A percentile compares a stretch with the other conserved stretches of the same genome.
Evolutionary conservation across 2,797 vertebrate species (phyloP).

Genomic region (Sebastes nivosus): DNA sequence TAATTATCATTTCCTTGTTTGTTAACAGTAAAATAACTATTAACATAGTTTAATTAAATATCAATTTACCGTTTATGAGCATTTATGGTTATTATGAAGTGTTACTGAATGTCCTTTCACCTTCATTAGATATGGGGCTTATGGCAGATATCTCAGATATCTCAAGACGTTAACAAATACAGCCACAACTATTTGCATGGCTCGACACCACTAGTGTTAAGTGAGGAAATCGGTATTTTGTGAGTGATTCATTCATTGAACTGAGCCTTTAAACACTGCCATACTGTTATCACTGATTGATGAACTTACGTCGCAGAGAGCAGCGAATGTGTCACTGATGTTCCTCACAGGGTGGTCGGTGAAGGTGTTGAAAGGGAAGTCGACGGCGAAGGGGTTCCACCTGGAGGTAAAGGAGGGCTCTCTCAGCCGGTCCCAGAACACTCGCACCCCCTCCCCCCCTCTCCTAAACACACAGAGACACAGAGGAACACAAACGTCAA

Average conservation of each 20-base stretch:
- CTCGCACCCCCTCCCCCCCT: constrained; percentile 83
- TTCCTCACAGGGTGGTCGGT: constrained; percentile 80
- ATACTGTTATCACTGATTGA: too few species aligned
- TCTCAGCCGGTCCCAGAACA: constrained; percentile 82
- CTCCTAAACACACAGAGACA: constrained; percentile 68
- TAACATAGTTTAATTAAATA: too few species aligned
- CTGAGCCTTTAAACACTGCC: background rate
- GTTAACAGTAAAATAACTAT: too few species aligned
- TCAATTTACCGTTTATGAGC: too few species aligned
- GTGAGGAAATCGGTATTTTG: background rate
- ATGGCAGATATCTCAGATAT: background rate
- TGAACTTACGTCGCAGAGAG: constrained; percentile 80
- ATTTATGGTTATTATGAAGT: too few species aligned
- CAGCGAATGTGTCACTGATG: constrained; percentile 63
- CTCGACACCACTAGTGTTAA: background rate
- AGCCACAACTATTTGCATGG: background rate
- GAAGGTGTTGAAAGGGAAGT: constrained; percentile 84
- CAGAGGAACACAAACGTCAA: background rate
- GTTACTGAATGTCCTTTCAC: background rate
- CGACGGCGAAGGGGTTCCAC: constrained; percentile 85
- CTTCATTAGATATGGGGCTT: background rate
- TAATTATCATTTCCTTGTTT: too few species aligned
- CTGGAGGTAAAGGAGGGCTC: constrained; percentile 80
- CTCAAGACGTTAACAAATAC: background rate
- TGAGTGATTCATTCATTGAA: background rate